A percentile compares a stretch with the other conserved stretches of the same genome.
Conservation (phyloP, 2,797 vertebrate species). For the Hyperoplus immaculatus region DNA sequence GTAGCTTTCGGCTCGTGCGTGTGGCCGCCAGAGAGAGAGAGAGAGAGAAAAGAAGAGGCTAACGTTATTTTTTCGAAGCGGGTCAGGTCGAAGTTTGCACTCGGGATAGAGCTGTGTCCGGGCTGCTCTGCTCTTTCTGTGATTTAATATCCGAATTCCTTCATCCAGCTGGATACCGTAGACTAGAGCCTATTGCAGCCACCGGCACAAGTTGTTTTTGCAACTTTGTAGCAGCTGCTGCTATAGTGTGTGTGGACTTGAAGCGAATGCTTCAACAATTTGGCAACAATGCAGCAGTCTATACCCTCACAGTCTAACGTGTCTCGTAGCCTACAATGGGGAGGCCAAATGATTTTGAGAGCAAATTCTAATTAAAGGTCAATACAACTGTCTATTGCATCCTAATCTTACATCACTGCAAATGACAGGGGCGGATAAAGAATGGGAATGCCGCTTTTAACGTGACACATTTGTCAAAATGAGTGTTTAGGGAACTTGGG, state of each 20-base stretch:
- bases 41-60: constrained; percentile 6
- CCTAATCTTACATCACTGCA: constrained; percentile 41
- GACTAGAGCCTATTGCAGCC: constrained; percentile 44
- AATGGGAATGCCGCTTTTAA: constrained; percentile 28
- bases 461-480: constrained; percentile 14
- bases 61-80: constrained; percentile 23
- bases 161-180: constrained; percentile 49
- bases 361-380: constrained; percentile 55
- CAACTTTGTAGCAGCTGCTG: constrained; percentile 71
- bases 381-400: constrained; percentile 27
- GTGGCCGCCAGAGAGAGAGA: constrained; percentile 18
- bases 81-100: constrained; percentile 62
- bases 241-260: constrained; percentile 1
- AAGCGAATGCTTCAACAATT: constrained; percentile 31
- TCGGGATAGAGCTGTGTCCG: constrained; percentile 53
- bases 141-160: constrained; percentile 66
- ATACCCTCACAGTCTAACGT: background rate
- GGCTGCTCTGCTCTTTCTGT: constrained; percentile 37
- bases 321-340: background rate
- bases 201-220: constrained; percentile 72
- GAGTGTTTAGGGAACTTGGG: constrained; percentile 9
- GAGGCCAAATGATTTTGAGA: constrained; percentile 40
- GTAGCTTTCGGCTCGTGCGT: constrained; percentile 31
- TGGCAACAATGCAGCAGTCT: constrained; percentile 15
- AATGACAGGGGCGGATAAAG: constrained; percentile 49